Conservation (phyloP, 2,888 invertebrate species). For the Mythimna ferrago region DNA sequence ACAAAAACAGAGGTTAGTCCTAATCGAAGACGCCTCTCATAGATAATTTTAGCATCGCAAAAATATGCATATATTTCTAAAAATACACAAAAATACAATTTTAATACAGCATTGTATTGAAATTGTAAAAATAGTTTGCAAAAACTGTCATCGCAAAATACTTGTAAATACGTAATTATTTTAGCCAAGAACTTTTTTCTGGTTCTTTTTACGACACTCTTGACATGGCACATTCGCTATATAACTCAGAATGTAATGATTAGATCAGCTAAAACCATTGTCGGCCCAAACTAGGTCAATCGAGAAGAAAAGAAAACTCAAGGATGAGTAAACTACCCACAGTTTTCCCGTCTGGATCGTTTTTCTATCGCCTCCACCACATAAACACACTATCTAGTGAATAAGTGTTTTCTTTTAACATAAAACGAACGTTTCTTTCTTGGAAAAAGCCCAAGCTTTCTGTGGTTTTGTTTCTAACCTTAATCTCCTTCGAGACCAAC, state of each 20-base stretch:
- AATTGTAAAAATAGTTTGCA: slow-evolving; percentile 11
- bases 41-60: slow-evolving; percentile 13
- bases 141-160: slow-evolving; percentile 13
- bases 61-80: neutral
- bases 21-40: no score
- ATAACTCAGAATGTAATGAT: neutral
- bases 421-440: slow-evolving; percentile 27
- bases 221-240: neutral
- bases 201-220: neutral
- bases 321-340: slow-evolving; percentile 30
- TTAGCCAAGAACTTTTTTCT: neutral
- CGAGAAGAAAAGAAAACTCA: slow-evolving; percentile 36
- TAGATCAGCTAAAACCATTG: slow-evolving; percentile 23
- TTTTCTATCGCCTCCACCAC: slow-evolving; percentile 38
- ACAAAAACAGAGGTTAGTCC: no score
- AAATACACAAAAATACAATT: no score
- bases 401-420: slow-evolving; percentile 39
- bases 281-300: slow-evolving; percentile 33
- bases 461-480: slow-evolving; percentile 12
- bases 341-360: slow-evolving; percentile 28
- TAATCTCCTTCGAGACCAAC: slow-evolving; percentile 12
- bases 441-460: slow-evolving; percentile 34
- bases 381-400: slow-evolving; percentile 39
- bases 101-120: no score
- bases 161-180: neutral